Base-by-base conservation (phyloP, 2,888 invertebrate genomes). In the Unio delphinus region DNA sequence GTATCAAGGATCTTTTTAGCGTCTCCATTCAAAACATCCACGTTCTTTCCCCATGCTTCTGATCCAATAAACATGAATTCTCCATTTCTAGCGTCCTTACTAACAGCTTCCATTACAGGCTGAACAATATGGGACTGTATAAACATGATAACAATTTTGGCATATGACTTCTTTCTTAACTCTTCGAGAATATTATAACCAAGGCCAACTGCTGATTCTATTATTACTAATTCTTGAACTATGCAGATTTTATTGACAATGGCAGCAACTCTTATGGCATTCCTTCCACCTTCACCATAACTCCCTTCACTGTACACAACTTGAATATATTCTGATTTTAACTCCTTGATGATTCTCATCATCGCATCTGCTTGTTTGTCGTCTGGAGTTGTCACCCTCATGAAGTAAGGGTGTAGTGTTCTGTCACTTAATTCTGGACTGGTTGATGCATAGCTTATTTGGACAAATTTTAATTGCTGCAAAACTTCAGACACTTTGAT, bases 281-380 rank as follows among this genome's bases (percentile, higher is more conserved):
- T 65, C 20, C 66, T 58, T n/a, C 76, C 80, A 15, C 63, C 76
- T 60, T 75, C 74, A 0, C 80, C 80, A 28, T 78, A 80, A 15
- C 75, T 69, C n/a, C 75, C 74, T 34, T 67, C 59, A 56, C 80
- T 80, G 64, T 76, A 78, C 6, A 80, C 69, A 64, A 76, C 65
- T 59, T 80, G 80, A 20, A 76, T 69, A 58, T 71, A 80, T 26
- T 72, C 66, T 1, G 69, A 72, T 0, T 62, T 30, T 1, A 80
- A 61, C 26, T 71, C 56, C 26, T 71, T 57, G 20, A 77, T 65
- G 20, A 79, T 66, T 28, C 70, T 63, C 5, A 76, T 66, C 69
- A 80, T 74, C 8, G 72, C 68, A 15, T 64, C 60, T 4, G 73
- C 76, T 64, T 79, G 80, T 26, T 70, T 70, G 59, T 76, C 69